Percentiles rank a stretch among this genome's conserved stretches.
phyloP scores from a whole-genome alignment of 2,888 invertebrate species.

The Ariolimax columbianus region DNA sequence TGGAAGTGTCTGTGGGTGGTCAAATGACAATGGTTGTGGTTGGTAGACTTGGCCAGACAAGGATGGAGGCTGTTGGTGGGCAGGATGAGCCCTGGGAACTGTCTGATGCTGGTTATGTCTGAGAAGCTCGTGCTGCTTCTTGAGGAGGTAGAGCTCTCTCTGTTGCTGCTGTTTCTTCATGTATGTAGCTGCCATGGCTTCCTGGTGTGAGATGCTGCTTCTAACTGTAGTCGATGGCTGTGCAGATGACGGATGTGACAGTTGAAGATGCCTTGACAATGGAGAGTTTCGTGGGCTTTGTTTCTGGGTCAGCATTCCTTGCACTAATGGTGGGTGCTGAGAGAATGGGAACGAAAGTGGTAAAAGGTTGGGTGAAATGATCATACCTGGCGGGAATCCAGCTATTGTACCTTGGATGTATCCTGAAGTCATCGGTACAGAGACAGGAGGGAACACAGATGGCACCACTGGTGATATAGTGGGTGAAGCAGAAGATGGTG shows the following conservation, averaged over 20 bases:
- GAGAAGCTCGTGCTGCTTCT: conserved; percentile 35
- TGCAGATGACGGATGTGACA: conserved; percentile 14
- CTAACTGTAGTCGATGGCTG: not conserved
- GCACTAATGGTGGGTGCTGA: conserved; percentile 12
- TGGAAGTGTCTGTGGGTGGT: conserved; percentile 1
- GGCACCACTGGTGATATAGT: conserved; percentile 16
- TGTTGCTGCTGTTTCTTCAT: conserved; percentile 39
- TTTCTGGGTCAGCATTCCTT: not conserved
- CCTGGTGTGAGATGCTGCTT: not conserved
- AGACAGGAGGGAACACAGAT: conserved; percentile 49
- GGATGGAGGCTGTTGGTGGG: conserved; percentile 32
- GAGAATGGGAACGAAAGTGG: conserved; percentile 32
- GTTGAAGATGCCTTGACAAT: not conserved
- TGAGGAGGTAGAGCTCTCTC: conserved; percentile 27
- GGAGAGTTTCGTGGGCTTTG: not conserved
- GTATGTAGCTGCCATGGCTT: not conserved
- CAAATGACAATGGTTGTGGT: not conserved
- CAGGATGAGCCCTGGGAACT: conserved; percentile 2
- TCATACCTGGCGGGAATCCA: conserved; percentile 48
- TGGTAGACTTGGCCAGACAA: conserved; percentile 31
- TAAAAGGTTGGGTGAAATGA: conserved; percentile 38
- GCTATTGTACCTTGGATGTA: conserved; percentile 45
- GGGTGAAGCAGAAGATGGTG: conserved; percentile 4
- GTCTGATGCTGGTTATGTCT: conserved; percentile 22
- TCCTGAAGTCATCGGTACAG: conserved; percentile 8